Evolutionary conservation across 2,113 vertebrate genomes (phyloP).

Genomic region (Ellobius talpinus): DNA sequence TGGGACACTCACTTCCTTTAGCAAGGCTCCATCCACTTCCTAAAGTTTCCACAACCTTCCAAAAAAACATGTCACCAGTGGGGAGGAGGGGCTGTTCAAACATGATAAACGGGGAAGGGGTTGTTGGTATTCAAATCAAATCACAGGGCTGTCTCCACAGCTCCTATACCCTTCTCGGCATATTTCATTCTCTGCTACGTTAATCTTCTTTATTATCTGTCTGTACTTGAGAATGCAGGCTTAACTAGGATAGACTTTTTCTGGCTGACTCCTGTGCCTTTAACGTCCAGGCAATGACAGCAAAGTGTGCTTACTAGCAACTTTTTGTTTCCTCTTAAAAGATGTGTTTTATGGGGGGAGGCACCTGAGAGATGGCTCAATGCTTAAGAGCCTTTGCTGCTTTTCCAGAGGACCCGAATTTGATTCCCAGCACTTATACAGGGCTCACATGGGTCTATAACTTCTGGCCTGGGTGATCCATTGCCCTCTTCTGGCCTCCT

Average conservation of each 20-base stretch:
- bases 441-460: background rate
- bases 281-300: background rate
- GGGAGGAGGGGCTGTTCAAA: background rate
- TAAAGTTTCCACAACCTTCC: background rate
- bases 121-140: background rate
- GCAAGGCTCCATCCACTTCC: background rate
- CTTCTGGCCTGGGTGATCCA: background rate
- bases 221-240: background rate
- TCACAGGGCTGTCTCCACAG: background rate
- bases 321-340: background rate
- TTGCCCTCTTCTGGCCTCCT: background rate
- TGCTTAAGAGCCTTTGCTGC: background rate
- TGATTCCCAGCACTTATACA: background rate
- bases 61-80: background rate
- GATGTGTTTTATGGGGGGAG: background rate
- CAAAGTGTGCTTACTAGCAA: background rate
- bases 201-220: accelerated
- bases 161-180: too few species aligned
- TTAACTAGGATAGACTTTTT: background rate
- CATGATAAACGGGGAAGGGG: too few species aligned
- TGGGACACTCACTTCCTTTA: background rate
- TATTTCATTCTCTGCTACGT: too few species aligned
- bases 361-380: too few species aligned
- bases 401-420: background rate
- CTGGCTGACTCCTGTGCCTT: background rate